Evolutionary conservation across 2,888 invertebrate species (phyloP).

Genomic region (Rhogogaster chlorosoma): DNA sequence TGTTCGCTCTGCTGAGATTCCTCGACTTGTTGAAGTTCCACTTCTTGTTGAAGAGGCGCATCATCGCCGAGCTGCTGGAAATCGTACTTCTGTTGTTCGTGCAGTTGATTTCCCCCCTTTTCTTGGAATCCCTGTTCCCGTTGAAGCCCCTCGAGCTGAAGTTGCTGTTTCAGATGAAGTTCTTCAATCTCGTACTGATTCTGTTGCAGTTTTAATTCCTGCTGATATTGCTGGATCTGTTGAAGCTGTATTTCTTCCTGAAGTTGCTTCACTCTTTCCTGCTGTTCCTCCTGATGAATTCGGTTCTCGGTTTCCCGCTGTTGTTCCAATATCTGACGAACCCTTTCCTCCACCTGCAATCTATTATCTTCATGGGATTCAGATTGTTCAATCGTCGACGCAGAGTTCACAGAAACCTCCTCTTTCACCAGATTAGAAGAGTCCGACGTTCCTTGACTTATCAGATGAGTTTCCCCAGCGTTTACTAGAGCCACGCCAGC

Average conservation of each 20-base stretch:
- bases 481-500: conserved; percentile 71
- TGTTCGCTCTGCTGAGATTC: conserved; percentile 32
- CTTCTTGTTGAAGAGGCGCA: conserved; percentile 22
- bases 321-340: conserved; percentile 57
- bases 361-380: background rate
- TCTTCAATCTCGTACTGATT: conserved; percentile 10
- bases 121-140: background rate
- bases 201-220: conserved; percentile 20
- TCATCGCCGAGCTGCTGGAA: conserved; percentile 26
- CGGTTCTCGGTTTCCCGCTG: conserved; percentile 62
- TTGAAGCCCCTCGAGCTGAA: background rate
- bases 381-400: background rate
- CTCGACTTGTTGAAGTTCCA: conserved; percentile 44
- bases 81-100: conserved; percentile 16
- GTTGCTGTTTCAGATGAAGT: conserved; percentile 25
- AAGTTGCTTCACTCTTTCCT: conserved; percentile 65
- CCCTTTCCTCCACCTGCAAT: background rate
- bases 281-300: conserved; percentile 60
- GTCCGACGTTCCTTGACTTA: conserved; percentile 53
- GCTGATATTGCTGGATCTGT: conserved; percentile 39
- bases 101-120: background rate
- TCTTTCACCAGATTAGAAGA: conserved; percentile 62
- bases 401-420: conserved; percentile 36
- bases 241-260: conserved; percentile 69
- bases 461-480: conserved; percentile 64